phyloP scores from a whole-genome alignment of 2,113 vertebrate species.

The Morone chrysops region DNA sequence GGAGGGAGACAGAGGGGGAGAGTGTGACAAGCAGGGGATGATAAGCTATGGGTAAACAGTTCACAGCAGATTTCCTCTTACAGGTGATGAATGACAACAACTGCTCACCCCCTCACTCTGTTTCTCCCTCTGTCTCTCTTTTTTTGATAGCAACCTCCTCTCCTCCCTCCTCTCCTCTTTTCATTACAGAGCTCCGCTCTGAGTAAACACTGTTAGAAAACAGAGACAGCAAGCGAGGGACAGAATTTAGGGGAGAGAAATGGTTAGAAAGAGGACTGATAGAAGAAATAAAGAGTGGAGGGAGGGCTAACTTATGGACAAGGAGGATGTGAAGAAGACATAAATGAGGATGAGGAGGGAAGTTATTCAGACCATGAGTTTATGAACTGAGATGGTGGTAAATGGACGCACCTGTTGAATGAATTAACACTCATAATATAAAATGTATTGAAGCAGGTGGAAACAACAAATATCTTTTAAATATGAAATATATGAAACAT shows the following conservation, averaged over 20 bases:
- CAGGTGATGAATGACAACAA: constrained; percentile 82
- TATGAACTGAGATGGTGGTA: constrained; percentile 23
- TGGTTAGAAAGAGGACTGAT: constrained; percentile 39
- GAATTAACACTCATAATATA: not conserved
- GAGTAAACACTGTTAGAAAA: constrained; percentile 73
- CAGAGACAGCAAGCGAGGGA: constrained; percentile 52
- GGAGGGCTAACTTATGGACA: constrained; percentile 5
- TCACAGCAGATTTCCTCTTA: constrained; percentile 77
- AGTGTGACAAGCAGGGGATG: constrained; percentile 72
- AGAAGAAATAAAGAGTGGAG: constrained; percentile 22
- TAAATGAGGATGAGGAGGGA: constrained; percentile 24
- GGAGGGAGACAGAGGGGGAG: constrained; percentile 44
- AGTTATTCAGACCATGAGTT: constrained; percentile 18
- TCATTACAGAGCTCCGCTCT: constrained; percentile 57
- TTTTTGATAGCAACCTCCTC: constrained; percentile 46
- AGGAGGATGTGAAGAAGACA: constrained; percentile 9
- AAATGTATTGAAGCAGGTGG: not conserved
- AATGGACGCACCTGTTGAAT: constrained; percentile 49
- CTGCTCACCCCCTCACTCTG: constrained; percentile 49
- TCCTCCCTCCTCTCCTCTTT: constrained; percentile 45
- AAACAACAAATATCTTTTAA: not conserved
- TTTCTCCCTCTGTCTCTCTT: constrained; percentile 34
- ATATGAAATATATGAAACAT: too few species aligned
- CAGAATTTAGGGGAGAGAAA: constrained; percentile 13
- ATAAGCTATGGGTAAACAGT: constrained; percentile 80